Evolutionary conservation across 2,888 invertebrate species (phyloP), one percentile per base, ranked within the genome.

Genomic region (Deilephila elpenor): DNA sequence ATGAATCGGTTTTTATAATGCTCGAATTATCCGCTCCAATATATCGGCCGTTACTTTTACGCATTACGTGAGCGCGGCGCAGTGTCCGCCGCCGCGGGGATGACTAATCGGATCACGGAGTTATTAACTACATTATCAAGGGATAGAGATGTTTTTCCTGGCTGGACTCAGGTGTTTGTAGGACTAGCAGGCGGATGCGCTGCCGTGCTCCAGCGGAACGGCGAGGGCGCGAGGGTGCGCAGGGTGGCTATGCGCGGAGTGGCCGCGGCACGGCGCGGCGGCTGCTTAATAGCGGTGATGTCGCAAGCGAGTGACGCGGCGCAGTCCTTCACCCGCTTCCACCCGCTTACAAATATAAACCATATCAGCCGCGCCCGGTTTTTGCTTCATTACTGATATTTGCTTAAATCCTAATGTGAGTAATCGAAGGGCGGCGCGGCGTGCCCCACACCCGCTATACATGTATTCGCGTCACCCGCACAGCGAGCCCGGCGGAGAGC

Each of bases 321-420:
- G 20, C 37, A 59, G 71, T 71, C 71, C 71, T 71, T 60, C 71
- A 71, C 71, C 59, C 34, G 71, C 56, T 59, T 71, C 32, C 20
- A 60, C 71, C 59, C 20, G 14, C 25, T 37, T 44, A 60, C 56
- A 6, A 56, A 5, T 67, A 67, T 67, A 51, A 25, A 67, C 14
- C 67, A 67, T 51, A 59, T 51, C 71, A 44, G 59, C 60, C 59
- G 44, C 34, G 60, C 44, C 37, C 60, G 25, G 17, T 71, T 71
- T 71, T 60, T 71, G 25, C 44, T 44, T 37, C 29, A 71, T 60
- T 37, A 71, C 37, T 3, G 44, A 17, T 8, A 59, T 37, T 59
- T 51, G 25, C 25, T 17, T 51, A 25, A 67, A 67, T 6, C 20
- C 17, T 51, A 44, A 44, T 14, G 32, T 5, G 44, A 44, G 44